Evolutionary conservation across 1,140 invertebrate species (phyloP).

Genomic region (Aphelinus certus): DNA sequence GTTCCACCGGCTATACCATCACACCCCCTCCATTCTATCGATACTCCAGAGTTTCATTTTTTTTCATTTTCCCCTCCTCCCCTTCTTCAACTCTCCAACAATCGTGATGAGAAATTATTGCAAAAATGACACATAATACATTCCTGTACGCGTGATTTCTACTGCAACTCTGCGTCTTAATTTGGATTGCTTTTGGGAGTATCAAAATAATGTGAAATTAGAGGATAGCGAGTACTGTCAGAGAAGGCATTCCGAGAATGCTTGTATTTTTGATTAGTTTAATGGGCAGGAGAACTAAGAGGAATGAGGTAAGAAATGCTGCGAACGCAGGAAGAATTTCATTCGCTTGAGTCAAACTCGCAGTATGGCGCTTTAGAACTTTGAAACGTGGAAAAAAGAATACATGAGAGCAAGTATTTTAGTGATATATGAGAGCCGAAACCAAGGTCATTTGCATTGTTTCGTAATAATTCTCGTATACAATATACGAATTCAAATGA

Average conservation of each 20-base stretch:
- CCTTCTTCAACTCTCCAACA: no score
- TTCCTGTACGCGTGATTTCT: no score
- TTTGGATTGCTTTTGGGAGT: no score
- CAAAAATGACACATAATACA: no score
- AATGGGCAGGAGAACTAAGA: slow-evolving; percentile 15
- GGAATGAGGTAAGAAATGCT: slow-evolving; percentile 18
- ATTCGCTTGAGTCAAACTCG: slow-evolving; percentile 32
- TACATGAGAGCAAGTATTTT: not conserved
- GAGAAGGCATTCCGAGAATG: not conserved
- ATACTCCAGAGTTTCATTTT: no score
- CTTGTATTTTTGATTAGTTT: not conserved
- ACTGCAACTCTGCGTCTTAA: no score
- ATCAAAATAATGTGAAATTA: no score
- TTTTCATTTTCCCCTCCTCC: no score
- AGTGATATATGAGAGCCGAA: slow-evolving; percentile 24
- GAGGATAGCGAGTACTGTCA: no score
- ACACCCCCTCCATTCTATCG: no score
- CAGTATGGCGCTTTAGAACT: slow-evolving; percentile 19
- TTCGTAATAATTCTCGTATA: slow-evolving; percentile 28
- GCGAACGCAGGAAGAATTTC: slow-evolving; percentile 24
- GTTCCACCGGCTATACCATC: no score
- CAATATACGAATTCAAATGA: slow-evolving; percentile 13
- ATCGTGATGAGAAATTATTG: no score
- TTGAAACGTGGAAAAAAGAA: slow-evolving; percentile 20
- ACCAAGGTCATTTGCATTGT: slow-evolving; percentile 28